Conservation (phyloP, 2,113 vertebrate genomes). For the Chionis minor region DNA sequence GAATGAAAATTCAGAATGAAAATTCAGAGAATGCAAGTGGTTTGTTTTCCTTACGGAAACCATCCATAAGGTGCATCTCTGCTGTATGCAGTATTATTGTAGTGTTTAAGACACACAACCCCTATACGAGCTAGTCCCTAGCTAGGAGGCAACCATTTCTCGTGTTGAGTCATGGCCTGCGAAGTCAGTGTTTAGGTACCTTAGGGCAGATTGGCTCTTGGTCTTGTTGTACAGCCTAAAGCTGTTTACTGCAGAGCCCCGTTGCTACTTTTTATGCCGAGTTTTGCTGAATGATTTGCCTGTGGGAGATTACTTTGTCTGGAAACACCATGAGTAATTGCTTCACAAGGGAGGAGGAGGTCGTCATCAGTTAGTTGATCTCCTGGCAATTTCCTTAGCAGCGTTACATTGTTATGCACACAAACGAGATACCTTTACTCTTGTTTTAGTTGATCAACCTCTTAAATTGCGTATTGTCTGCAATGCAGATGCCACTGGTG, state of each 20-base stretch:
- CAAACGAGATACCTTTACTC: not conserved
- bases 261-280: not conserved
- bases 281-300: not conserved
- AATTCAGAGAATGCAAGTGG: not conserved
- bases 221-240: no score
- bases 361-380: not conserved
- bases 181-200: not conserved
- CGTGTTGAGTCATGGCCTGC: not conserved
- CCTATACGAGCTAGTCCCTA: no score
- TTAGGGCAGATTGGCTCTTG: not conserved
- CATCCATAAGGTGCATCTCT: not conserved
- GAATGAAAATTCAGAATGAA: not conserved
- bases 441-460: not conserved
- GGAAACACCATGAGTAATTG: not conserved
- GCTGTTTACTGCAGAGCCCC: not conserved
- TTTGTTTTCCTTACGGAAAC: not conserved
- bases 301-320: not conserved
- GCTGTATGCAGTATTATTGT: not conserved
- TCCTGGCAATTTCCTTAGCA: not conserved
- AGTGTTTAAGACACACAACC: not conserved
- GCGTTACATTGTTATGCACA: not conserved
- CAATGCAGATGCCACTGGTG: not conserved
- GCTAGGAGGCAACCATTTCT: not conserved
- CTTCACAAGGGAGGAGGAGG: not conserved
- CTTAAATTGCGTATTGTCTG: not conserved